These are phyloP conservation scores for Trematomus loennbergii DNA, from an alignment of 2,113 vertebrate species.

Conservation along the genomic window DNA sequence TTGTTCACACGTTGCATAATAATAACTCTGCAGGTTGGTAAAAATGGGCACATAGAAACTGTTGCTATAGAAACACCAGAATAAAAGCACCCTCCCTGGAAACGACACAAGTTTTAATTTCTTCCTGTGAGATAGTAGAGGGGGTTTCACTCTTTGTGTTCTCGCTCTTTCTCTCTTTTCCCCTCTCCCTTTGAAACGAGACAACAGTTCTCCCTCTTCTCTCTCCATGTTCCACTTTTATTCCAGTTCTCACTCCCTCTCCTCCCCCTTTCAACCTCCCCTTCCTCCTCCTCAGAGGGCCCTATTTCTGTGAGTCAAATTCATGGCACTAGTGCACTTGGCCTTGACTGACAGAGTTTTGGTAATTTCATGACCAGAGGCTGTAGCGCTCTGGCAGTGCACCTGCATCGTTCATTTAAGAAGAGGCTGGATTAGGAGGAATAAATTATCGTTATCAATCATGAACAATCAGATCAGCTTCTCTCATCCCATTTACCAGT, in stretches of 20 bases:
- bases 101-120: slow-evolving; percentile 77
- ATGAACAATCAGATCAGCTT: slow-evolving; percentile 60
- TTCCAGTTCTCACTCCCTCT: slow-evolving; percentile 43
- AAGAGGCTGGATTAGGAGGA: slow-evolving; percentile 50
- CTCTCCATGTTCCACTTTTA: slow-evolving; percentile 60
- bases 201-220: slow-evolving; percentile 49
- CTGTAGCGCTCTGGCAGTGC: slow-evolving; percentile 26
- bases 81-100: slow-evolving; percentile 79
- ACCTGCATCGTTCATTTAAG: slow-evolving; percentile 57
- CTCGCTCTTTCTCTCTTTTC: slow-evolving; percentile 11
- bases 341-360: slow-evolving; percentile 57
- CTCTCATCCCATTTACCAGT: slow-evolving; percentile 54
- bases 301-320: slow-evolving; percentile 54
- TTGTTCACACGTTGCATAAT: slow-evolving; percentile 66
- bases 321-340: slow-evolving; percentile 47
- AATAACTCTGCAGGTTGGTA: slow-evolving; percentile 72
- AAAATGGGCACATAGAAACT: slow-evolving; percentile 74
- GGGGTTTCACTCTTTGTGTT: slow-evolving; percentile 62
- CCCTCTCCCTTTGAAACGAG: slow-evolving; percentile 55
- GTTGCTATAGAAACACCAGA: slow-evolving; percentile 82
- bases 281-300: slow-evolving; percentile 45
- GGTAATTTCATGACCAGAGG: slow-evolving; percentile 61
- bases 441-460: slow-evolving; percentile 63
- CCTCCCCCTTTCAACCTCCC: slow-evolving; percentile 38
- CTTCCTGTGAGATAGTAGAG: slow-evolving; percentile 64